Conservation (phyloP, 2,113 vertebrate species). For the Halcyon malimbica region DNA sequence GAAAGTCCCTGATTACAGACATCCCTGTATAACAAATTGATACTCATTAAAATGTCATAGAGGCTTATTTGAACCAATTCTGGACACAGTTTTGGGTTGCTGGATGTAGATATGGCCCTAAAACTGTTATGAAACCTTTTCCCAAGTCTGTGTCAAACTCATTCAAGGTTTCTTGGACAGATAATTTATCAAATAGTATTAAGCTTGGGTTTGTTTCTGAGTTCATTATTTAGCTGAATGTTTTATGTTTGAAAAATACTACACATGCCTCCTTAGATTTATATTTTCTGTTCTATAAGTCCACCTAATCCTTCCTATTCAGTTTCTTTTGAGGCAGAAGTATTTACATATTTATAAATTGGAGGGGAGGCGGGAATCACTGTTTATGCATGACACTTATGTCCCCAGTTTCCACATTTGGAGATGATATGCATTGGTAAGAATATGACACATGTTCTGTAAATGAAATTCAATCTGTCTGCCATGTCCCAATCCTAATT, state of each 20-base stretch:
- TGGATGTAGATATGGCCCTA: neutral
- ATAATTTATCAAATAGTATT: neutral
- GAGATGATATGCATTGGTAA: neutral
- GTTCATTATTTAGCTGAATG: neutral
- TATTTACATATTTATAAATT: neutral
- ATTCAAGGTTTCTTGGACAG: neutral
- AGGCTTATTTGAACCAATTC: neutral
- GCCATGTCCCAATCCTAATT: neutral
- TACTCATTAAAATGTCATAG: neutral
- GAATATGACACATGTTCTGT: neutral
- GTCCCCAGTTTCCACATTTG: neutral
- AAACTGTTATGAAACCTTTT: neutral
- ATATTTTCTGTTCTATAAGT: neutral
- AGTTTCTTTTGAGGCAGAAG: neutral
- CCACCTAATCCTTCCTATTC: neutral
- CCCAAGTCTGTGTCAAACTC: neutral
- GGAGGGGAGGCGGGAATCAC: accelerated
- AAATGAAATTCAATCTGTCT: neutral
- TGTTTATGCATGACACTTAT: neutral
- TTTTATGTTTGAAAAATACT: neutral
- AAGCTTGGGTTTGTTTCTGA: neutral
- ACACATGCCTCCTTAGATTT: neutral
- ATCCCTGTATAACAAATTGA: neutral
- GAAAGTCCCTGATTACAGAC: neutral
- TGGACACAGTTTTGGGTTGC: neutral